Evolutionary conservation across 2,797 vertebrate species (phyloP).

Genomic region (Setipinna tenuifilis): DNA sequence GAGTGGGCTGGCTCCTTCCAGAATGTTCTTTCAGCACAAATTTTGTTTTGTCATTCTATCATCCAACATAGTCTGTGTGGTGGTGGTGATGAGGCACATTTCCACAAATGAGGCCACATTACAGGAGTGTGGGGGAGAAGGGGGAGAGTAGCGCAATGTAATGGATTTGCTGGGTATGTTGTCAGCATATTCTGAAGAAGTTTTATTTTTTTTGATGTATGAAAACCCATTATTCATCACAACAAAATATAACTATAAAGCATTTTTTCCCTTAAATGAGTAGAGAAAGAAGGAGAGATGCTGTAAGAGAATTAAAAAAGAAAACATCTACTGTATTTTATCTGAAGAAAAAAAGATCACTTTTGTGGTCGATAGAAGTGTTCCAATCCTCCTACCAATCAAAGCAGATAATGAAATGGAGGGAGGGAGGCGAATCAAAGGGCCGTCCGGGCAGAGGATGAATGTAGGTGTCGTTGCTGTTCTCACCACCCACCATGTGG

Average conservation of each 20-base stretch:
- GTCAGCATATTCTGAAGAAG: not conserved
- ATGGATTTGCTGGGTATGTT: not conserved
- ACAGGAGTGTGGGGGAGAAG: not conserved
- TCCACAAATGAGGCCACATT: not conserved
- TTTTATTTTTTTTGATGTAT: not conserved
- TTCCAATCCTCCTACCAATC: conserved; percentile 50
- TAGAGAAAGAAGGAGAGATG: not conserved
- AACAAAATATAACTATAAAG: not conserved
- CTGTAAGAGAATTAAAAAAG: not conserved
- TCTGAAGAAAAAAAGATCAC: conserved; percentile 22
- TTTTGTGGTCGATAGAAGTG: conserved; percentile 43
- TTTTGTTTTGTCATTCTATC: not conserved
- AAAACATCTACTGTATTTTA: not conserved
- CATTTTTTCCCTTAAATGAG: not conserved
- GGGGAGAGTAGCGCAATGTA: not conserved
- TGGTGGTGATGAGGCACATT: not conserved
- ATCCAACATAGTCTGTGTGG: not conserved
- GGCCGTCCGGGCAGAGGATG: conserved; percentile 44
- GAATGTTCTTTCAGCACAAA: conserved; percentile 1
- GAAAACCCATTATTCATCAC: not conserved
- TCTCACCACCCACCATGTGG: conserved; percentile 55
- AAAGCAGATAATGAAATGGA: conserved; percentile 24
- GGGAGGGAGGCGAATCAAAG: not conserved
- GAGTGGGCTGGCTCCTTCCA: conserved; percentile 43
- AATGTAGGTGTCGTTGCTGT: conserved; percentile 61